phyloP scores from a whole-genome alignment of 2,113 vertebrate species.

The Apus apus region DNA sequence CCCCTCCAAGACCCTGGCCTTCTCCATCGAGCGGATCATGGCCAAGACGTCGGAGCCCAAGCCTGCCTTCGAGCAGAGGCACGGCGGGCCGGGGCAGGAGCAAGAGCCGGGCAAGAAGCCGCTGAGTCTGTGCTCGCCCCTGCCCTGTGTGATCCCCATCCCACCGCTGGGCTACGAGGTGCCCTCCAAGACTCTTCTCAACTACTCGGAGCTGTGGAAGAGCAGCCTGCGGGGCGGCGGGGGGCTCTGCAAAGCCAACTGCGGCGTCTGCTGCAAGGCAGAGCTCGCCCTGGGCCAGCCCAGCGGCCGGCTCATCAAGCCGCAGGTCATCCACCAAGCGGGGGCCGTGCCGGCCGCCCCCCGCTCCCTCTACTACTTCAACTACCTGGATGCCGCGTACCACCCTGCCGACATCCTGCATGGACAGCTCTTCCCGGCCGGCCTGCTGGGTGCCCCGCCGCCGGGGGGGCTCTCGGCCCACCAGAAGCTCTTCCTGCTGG shows the following conservation, averaged over 20 bases:
- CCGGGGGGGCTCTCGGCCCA: conserved; percentile 88
- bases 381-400: conserved; percentile 94
- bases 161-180: conserved; percentile 91
- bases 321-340: conserved; percentile 93
- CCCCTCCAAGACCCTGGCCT: conserved; percentile 93
- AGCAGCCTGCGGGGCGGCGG: conserved; percentile 86
- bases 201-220: conserved; percentile 96
- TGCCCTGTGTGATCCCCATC: conserved; percentile 94
- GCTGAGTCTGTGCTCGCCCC: conserved; percentile 88
- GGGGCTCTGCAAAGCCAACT: conserved; percentile 90
- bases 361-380: conserved; percentile 94
- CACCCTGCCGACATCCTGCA: conserved; percentile 89
- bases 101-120: conserved; percentile 83
- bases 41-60: conserved; percentile 91
- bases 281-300: conserved; percentile 84
- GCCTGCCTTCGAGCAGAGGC: conserved; percentile 76
- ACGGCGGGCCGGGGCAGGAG: conserved; percentile 69
- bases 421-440: conserved; percentile 88
- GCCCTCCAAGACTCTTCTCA: conserved; percentile 92
- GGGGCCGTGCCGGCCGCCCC: conserved; percentile 83
- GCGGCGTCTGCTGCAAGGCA: conserved; percentile 88
- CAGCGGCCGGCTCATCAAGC: conserved; percentile 88
- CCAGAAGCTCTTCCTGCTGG: conserved; percentile 92
- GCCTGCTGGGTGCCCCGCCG: conserved; percentile 80
- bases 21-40: conserved; percentile 99